Evolutionary conservation across 2,113 vertebrate species (phyloP), one percentile per base, ranked within the genome.

Genomic region (Thamnaconus septentrionalis): DNA sequence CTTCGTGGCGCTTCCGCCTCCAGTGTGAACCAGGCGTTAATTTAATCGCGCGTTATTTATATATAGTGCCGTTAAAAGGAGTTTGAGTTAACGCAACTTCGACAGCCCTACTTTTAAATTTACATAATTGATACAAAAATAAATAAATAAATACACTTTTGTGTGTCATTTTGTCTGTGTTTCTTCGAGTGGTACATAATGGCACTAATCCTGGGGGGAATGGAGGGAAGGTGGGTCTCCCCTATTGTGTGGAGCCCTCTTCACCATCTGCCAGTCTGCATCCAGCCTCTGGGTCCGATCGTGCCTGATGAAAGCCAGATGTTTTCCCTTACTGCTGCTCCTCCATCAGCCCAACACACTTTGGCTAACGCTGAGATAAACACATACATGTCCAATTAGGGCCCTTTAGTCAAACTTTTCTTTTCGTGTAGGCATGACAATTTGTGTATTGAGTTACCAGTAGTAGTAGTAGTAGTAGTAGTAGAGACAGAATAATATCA

Each of bases 251-350:
- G 68, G 82, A 85, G 82, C 87, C 77, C 79, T 81, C 80, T 79
- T 65, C 69, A 76, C 87, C 87, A 90, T 89, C 88, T 90, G 90
- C 63, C 75, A 77, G 64, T 59, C 56, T 72, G 80, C 71, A 86
- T 71, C 79, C 53, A 70, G 84, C 85, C 84, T 76, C 86, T 78
- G 74, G 73, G 78, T 78, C 77, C 63, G 76, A 86, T 87, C 75
- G 66, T 60, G 70, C 76, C 80, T 89, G 86, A 90, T 85, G 84
- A 88, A 84, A 76, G 84, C 74, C 90, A 90, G 87, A 89, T 91
- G 88, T 91, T 90, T 81, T 86, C 87, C 84, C 84, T 83, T 78
- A 75, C 82, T 82, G 63, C 71, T 4, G 61, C 58, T 81, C 69
- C 84, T 69, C 71, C 78, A 76, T 82, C 76, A 74, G 71, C 70